Percentiles rank a stretch among this genome's conserved stretches.
Evolutionary conservation across 1,140 invertebrate species (phyloP).

Genomic region (Solenopsis fugax): DNA sequence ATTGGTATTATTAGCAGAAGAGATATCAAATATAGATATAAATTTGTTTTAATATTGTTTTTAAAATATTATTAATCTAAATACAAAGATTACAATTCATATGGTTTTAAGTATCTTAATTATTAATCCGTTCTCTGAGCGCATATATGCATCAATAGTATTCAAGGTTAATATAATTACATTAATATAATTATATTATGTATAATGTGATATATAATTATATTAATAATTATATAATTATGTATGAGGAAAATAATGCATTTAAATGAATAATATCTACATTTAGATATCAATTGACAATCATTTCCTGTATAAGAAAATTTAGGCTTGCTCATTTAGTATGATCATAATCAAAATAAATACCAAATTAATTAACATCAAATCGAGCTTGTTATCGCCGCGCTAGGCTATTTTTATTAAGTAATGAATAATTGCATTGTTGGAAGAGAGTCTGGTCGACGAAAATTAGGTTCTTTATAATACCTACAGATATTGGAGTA

Average conservation of each 20-base stretch:
- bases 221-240: neutral
- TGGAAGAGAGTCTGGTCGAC: slow-evolving; percentile 59
- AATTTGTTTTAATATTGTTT: slow-evolving; percentile 10
- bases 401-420: slow-evolving; percentile 1
- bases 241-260: neutral
- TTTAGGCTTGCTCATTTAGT: slow-evolving; percentile 15
- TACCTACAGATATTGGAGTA: neutral
- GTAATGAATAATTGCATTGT: neutral
- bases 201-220: neutral
- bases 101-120: neutral
- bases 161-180: no score
- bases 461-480: neutral
- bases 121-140: neutral
- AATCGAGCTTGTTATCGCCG: slow-evolving; percentile 27
- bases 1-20: neutral
- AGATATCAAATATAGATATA: neutral
- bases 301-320: slow-evolving; percentile 9
- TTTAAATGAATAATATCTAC: neutral
- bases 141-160: no score
- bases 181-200: neutral
- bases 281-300: slow-evolving; percentile 29
- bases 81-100: no score
- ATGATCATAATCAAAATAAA: neutral
- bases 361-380: neutral
- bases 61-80: neutral